Percentiles rank a stretch among this genome's conserved stretches.
These are phyloP conservation scores for Crocallis elinguaria DNA, from an alignment of 2,888 invertebrate species.

Conservation along the genomic window DNA sequence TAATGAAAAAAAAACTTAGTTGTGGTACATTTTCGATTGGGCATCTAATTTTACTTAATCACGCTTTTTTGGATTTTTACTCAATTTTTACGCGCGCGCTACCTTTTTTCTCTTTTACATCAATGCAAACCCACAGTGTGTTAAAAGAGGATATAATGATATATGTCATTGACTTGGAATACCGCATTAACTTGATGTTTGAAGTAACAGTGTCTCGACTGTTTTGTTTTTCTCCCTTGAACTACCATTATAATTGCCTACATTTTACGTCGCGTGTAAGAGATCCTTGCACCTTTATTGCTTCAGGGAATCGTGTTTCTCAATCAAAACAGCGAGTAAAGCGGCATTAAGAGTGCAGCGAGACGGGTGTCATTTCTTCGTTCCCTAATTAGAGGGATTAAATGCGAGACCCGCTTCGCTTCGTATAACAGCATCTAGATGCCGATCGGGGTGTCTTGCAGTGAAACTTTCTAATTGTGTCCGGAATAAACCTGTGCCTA, in stretches of 20 bases:
- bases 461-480: constrained; percentile 56
- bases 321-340: constrained; percentile 35
- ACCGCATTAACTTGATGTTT: constrained; percentile 22
- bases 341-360: constrained; percentile 30
- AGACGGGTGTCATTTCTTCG: constrained; percentile 54
- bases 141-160: too few relatives aligned
- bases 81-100: too few relatives aligned
- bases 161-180: too few relatives aligned
- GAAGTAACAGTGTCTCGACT: constrained; percentile 1
- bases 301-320: constrained; percentile 18
- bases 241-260: constrained; percentile 10
- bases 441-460: constrained; percentile 49
- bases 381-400: constrained; percentile 72
- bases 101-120: too few relatives aligned
- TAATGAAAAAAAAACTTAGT: too few relatives aligned
- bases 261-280: constrained; percentile 2
- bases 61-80: too few relatives aligned
- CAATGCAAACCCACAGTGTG: too few relatives aligned
- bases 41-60: too few relatives aligned
- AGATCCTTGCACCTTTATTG: constrained; percentile 18
- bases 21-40: too few relatives aligned
- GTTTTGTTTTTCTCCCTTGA: constrained; percentile 4
- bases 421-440: constrained; percentile 55
- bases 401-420: constrained; percentile 51
- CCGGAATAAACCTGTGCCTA: constrained; percentile 48